Base-by-base conservation (phyloP, 2,113 vertebrate genomes). In the Xiphophorus maculatus region DNA sequence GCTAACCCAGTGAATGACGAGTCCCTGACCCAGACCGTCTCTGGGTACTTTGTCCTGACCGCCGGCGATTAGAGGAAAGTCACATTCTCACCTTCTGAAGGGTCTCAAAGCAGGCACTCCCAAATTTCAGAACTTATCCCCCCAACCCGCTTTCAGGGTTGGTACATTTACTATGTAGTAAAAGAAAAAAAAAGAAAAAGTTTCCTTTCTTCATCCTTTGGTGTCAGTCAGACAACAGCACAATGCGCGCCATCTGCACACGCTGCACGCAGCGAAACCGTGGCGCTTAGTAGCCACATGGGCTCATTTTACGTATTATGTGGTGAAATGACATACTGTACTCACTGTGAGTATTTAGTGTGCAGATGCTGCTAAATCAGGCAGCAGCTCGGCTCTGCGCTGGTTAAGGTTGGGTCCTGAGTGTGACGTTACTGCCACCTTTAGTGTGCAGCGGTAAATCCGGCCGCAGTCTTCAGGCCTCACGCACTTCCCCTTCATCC, bases 341-440 rank as follows among this genome's bases (percentile, higher is more conserved):
- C 73, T 78, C 60, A 9, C 27, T 30, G 30, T 77, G 63, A 77
- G 33, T 42, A 37, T 37, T 77, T 69, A 69, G 78, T 66, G 77
- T 62, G 51, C 54, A 81, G 67, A 74, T 3, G 27, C 71, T 71
- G 62, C 74, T 73, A 66, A 66, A 73, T 40, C 62, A 63, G 9
- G 48, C 13, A 22, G 14, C 22, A 62, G 60, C 65, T 37, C 48
- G n/a, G 42, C 44, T 37, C 35, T 27, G 17, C 37, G 27, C 4
- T 66, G 10, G 19, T 14, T 13, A 69, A 19, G 62, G 19, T 27
- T 6, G 63, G 54, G 54, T 28, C 25, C n/a, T 71, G 37, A 19
- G 40, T 72, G 77, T 79, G 76, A 64, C 88, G 51, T 86, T 82
- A 85, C 87, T 90, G 89, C 90, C 90, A 84, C 87, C 90, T 63